Evolutionary conservation across 64 coral and sea anemone genomes (phyloP), one percentile per base, ranked within the genome.

Genomic region (Catalaphyllia jardinei): DNA sequence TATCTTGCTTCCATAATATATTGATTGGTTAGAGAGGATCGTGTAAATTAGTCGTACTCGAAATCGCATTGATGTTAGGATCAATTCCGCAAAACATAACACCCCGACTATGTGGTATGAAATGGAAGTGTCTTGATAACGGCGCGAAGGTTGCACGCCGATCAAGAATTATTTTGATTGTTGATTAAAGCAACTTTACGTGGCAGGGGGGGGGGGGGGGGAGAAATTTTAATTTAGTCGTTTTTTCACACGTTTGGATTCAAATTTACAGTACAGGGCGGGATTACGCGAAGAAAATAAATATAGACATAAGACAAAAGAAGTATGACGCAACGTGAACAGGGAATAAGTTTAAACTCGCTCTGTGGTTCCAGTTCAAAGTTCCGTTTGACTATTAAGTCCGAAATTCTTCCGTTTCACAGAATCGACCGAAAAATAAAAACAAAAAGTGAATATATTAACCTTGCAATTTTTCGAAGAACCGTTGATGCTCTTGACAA

Each of bases 161-260:
- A 20, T 71, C 38, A 71, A 51, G 52, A 33, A 42, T 46, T 38
- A 83, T 79, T 79, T 79, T 24, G 61, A 83, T 46, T 38, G 81
- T 85, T 49, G 62, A 51, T 85, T 50, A 38, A n/a, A 85, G 81
- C 81, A 85, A 85, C 81, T 85, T 71, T 85, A 51, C 79, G 19
- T 13, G 29, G 60, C 4, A 65, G 35, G 64, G 18, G 81, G 81
- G 62, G 10, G 28, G 63, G 35, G 64, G 18, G 81, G 81, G 62
- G 10, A 49, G 63, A 85, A 85, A 67, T 85, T 17, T 85, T 85
- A 85, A 85, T 85, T 69, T 61, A 29, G 24, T 54, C 65, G 24
- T 59, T 80, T 80, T n/a, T 60, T 85, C 81, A 71, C 15, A 71
- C 63, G 22, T 31, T 30, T 71, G 31, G 71, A 52, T 51, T 85